Conservation (phyloP, 2,888 invertebrate genomes). For the Chrysomela aeneicollis region DNA sequence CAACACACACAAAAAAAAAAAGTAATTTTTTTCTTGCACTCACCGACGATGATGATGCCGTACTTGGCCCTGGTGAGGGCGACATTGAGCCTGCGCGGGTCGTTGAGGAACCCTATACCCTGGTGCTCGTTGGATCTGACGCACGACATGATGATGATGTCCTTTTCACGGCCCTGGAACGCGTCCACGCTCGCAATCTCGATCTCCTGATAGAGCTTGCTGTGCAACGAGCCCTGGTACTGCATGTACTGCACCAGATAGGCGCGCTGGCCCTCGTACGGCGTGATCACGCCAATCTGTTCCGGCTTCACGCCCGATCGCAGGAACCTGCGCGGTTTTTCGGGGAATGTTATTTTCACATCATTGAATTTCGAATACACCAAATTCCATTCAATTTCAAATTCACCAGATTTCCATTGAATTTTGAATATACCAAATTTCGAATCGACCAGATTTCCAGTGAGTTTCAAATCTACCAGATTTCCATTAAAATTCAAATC, state of each 20-base stretch:
- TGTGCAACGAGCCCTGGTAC: slow-evolving; percentile 95
- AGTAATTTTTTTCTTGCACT: slow-evolving; percentile 77
- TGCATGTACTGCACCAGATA: slow-evolving; percentile 99
- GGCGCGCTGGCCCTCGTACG: slow-evolving; percentile 98
- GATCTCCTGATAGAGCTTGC: slow-evolving; percentile 96
- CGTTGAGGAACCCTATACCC: slow-evolving; percentile 96
- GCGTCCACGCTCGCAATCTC: slow-evolving; percentile 99
- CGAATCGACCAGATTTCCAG: no score
- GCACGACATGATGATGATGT: slow-evolving; percentile 98
- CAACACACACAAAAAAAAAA: background rate
- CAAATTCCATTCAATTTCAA: no score
- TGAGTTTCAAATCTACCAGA: no score
- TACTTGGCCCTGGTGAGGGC: slow-evolving; percentile 97
- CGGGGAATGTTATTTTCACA: no score
- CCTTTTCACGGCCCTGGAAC: slow-evolving; percentile 98
- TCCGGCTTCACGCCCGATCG: slow-evolving; percentile 96
- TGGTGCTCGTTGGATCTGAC: slow-evolving; percentile 97
- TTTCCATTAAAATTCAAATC: no score
- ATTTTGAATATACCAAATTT: no score
- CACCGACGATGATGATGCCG: slow-evolving; percentile 97
- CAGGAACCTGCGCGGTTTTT: slow-evolving; percentile 72
- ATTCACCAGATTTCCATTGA: no score
- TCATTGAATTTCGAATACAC: no score
- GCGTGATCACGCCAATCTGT: slow-evolving; percentile 98
- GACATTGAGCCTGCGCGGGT: slow-evolving; percentile 96